Base-by-base conservation (phyloP, 2,888 invertebrate genomes). In the Drosophila koepferae region DNA sequence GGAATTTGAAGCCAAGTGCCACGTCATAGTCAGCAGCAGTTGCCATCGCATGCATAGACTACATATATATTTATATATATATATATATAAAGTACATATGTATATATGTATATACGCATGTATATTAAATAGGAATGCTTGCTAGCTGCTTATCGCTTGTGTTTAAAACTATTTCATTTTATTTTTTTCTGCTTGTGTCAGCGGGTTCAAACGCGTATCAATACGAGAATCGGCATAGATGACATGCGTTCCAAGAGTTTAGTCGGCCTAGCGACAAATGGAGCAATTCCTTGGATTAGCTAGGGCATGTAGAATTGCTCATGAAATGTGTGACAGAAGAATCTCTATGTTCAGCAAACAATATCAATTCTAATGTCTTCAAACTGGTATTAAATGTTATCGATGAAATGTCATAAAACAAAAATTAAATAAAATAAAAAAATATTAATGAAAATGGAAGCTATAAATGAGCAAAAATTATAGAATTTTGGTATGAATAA, bases 141-240 rank as follows among this genome's bases (percentile, higher is more conserved):
- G 31, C 23, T 23, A 60, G 28, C 23, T 46, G 73, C 82, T 82
- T 82, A 86, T 77, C 79, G 68, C 56, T 28, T 51, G 38, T 36
- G 58, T 56, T 72, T 79, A 60, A 54, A 54, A 18, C 63, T 48
- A 16, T 56, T 46, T 72, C n/a, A 38, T 31, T 20, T 46, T 34
- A 4, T 59, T 44, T 70, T 28, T 49, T 46, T 58, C 34, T 34
- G 59, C 23, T 41, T 64, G 61, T 81, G 89, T 84, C 86, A 89
- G 87, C 62, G 75, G 53, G 85, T 85, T 85, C 85, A 85, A 77
- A 77, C 62, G 70, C 81, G 73, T 85, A 85, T 85, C 85, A 89
- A 74, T 54, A 18, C 44, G 63, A 70, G 63, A 56, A 74, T 56
- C 65, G 40, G 8, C 51, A 53, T 53, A 34, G 53, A 36, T 18